Evolutionary conservation across 2,888 invertebrate genomes (phyloP), one percentile per base, ranked within the genome.

Genomic region (Cryptosula pallasiana): DNA sequence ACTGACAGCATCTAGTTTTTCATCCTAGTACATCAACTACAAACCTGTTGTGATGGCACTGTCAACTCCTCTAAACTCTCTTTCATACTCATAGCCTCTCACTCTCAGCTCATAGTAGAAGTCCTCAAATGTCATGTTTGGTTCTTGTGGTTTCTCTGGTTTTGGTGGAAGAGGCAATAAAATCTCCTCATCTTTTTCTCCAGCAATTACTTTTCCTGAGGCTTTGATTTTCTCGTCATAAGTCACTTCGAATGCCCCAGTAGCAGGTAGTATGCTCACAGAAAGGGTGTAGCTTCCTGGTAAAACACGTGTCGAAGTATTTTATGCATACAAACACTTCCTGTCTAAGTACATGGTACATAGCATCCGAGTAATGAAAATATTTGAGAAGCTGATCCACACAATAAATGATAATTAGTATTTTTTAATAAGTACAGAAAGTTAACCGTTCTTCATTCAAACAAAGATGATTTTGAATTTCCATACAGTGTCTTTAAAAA

Each of bases 191-290:
- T 3, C 74, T 2, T 72, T 34, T 3, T 75, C 76, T 5, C 77
- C 76, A 13, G 78, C 88, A 75, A 89, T 90, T 76, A 94, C 91
- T 78, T 85, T 87, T 16, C 96, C 96, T 55, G 91, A 90, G 0
- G 93, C 94, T 1, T 90, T 91, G 20, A 93, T 89, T 55, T 90
- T 89, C 45, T 92, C 94, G 73, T 91, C 90, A 87, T 96, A 95
- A 81, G 91, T 90, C 73, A 97, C 90, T 83, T 95, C 94, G 87
- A 96, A 97, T 54, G 81, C 77, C 57, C 86, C 85, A 25, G 81
- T 80, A 16, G 77, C 79, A 36, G 79, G 78, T 79, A 83, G 79
- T 3, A 85, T 76, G 36, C 76, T 81, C 1, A 83, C 82, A 72
- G 79, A 79, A 71, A 86, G 79, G 72, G 79, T 81, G 1, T 23